Evolutionary conservation across 37 sponge, comb jelly and placozoan genomes (phyloP).

Genomic region (Oopsacas minuta): DNA sequence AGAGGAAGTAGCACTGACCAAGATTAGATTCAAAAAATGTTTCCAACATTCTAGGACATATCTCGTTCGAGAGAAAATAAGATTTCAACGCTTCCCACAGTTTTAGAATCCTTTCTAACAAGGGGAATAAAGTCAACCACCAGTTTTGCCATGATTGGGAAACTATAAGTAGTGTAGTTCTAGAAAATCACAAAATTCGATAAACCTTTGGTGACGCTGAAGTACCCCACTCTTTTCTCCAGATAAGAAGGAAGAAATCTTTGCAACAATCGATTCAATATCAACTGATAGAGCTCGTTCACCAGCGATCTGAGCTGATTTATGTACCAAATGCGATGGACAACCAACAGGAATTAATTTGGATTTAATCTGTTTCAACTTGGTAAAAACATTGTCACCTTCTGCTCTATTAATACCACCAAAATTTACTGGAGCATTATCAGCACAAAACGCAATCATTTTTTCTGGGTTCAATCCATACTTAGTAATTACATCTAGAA

Average conservation of each 20-base stretch:
- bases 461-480: neutral
- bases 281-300: conserved; percentile 8
- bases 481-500: neutral
- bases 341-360: conserved; percentile 17
- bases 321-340: neutral
- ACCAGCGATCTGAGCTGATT: conserved; percentile 5
- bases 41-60: too few relatives aligned
- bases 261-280: neutral
- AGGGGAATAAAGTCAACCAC: too few relatives aligned
- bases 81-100: too few relatives aligned
- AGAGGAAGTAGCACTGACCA: too few relatives aligned
- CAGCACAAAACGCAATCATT: conserved; percentile 6
- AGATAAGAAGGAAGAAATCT: neutral
- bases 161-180: neutral
- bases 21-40: too few relatives aligned
- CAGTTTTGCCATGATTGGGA: neutral
- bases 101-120: too few relatives aligned
- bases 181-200: neutral
- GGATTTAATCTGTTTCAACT: neutral
- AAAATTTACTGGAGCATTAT: conserved; percentile 16
- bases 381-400: neutral
- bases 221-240: conserved; percentile 2
- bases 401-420: neutral
- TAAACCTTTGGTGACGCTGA: neutral
- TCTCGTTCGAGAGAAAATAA: too few relatives aligned